phyloP scores from a whole-genome alignment of 92 coral and sea anemone genomes.

The Palythoa grandis region DNA sequence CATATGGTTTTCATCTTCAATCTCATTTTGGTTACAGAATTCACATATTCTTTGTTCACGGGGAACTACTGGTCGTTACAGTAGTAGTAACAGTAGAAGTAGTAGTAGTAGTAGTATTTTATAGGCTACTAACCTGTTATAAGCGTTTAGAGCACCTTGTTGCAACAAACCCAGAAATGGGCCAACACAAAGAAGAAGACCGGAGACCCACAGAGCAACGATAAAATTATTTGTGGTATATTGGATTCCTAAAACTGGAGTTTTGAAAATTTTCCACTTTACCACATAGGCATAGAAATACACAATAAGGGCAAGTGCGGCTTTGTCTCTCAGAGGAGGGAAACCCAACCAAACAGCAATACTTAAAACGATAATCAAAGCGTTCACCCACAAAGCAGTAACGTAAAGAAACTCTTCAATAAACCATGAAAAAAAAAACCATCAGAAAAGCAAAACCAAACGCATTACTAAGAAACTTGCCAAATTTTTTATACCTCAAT shows the following conservation, averaged over 20 bases:
- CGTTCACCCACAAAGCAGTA: slow-evolving; percentile 64
- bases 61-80: too few relatives aligned
- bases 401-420: slow-evolving; percentile 71
- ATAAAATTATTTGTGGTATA: neutral
- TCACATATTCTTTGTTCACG: too few relatives aligned
- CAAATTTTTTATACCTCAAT: neutral
- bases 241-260: slow-evolving; percentile 52
- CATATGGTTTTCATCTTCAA: too few relatives aligned
- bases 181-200: neutral
- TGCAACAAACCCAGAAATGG: slow-evolving; percentile 9
- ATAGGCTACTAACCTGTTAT: neutral
- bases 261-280: slow-evolving; percentile 84
- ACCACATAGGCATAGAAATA: slow-evolving; percentile 80
- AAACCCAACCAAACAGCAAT: slow-evolving; percentile 75
- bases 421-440: slow-evolving; percentile 81
- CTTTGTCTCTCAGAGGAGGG: slow-evolving; percentile 80
- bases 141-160: neutral
- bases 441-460: slow-evolving; percentile 67
- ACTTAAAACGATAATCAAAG: slow-evolving; percentile 49
- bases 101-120: neutral
- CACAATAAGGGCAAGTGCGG: slow-evolving; percentile 69
- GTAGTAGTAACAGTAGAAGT: neutral
- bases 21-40: too few relatives aligned
- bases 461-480: neutral
- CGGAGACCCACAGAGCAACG: neutral